These are phyloP conservation scores for Nesoenas mayeri DNA, from an alignment of 2,113 vertebrate species.

Conservation along the genomic window DNA sequence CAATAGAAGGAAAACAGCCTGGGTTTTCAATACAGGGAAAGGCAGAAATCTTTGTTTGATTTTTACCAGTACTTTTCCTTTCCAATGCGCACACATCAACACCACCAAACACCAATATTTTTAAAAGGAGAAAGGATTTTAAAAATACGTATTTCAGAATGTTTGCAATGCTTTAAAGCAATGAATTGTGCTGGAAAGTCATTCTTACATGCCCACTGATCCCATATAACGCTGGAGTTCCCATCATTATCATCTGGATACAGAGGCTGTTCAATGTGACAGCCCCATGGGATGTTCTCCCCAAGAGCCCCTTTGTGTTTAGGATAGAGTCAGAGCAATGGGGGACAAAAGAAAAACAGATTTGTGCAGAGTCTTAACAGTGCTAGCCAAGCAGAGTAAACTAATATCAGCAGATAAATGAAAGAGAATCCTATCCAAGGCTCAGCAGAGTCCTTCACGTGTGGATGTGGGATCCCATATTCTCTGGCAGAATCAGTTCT, in stretches of 20 bases:
- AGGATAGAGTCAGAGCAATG: neutral
- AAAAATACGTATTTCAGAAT: neutral
- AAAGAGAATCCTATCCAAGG: neutral
- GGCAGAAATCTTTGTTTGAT: neutral
- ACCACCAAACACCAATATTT: neutral
- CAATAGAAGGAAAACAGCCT: slow-evolving; percentile 6
- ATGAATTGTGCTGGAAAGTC: neutral
- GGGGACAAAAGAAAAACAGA: neutral
- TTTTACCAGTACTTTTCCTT: neutral
- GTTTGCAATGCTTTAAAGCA: neutral
- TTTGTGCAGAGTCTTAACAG: neutral
- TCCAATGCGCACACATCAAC: neutral
- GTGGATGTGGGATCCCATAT: neutral
- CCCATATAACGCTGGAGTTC: neutral
- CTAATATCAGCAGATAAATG: neutral
- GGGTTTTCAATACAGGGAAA: neutral
- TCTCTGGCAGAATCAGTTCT: neutral
- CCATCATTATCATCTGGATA: neutral
- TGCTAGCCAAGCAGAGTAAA: neutral
- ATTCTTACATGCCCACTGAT: neutral
- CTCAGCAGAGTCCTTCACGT: neutral
- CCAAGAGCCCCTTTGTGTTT: neutral
- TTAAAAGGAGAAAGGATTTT: neutral
- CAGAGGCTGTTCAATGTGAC: neutral
- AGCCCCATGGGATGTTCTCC: neutral